A percentile compares a stretch with the other conserved stretches of the same genome.
These are phyloP conservation scores for Anthopleura sola DNA, from an alignment of 64 coral and sea anemone genomes.

Conservation along the genomic window DNA sequence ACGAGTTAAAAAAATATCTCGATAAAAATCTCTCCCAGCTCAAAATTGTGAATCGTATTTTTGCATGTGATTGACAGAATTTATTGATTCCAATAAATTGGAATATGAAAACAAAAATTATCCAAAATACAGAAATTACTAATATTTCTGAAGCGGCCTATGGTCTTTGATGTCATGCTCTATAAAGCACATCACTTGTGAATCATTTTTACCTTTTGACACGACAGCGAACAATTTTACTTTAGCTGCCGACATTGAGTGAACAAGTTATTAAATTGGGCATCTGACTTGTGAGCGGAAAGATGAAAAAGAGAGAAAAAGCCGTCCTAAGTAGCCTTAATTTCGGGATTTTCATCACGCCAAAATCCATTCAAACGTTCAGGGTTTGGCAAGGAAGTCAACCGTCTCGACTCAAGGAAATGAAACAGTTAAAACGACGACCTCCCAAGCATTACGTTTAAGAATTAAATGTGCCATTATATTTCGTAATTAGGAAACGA, in stretches of 20 bases:
- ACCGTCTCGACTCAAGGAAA: not conserved
- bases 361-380: slow-evolving; percentile 6
- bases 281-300: slow-evolving; percentile 34
- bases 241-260: slow-evolving; percentile 22
- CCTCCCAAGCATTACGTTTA: slow-evolving; percentile 2
- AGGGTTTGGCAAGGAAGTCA: slow-evolving; percentile 9
- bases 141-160: not conserved
- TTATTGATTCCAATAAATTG: not conserved
- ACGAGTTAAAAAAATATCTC: not conserved
- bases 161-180: slow-evolving; percentile 31
- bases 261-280: slow-evolving; percentile 24
- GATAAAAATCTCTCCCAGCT: not conserved
- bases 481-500: slow-evolving; percentile 4
- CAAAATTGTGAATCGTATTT: not conserved
- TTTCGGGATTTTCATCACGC: slow-evolving; percentile 27
- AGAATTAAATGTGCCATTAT: slow-evolving; percentile 11
- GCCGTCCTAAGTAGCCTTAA: slow-evolving; percentile 15
- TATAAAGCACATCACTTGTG: slow-evolving; percentile 35
- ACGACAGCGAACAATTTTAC: slow-evolving; percentile 14
- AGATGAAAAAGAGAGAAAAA: slow-evolving; percentile 29
- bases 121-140: not conserved
- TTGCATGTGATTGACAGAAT: not conserved
- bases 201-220: slow-evolving; percentile 32
- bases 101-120: not conserved
- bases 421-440: slow-evolving; percentile 18